Base-by-base conservation (phyloP, 2,888 invertebrate genomes). In the Fragum sueziense region DNA sequence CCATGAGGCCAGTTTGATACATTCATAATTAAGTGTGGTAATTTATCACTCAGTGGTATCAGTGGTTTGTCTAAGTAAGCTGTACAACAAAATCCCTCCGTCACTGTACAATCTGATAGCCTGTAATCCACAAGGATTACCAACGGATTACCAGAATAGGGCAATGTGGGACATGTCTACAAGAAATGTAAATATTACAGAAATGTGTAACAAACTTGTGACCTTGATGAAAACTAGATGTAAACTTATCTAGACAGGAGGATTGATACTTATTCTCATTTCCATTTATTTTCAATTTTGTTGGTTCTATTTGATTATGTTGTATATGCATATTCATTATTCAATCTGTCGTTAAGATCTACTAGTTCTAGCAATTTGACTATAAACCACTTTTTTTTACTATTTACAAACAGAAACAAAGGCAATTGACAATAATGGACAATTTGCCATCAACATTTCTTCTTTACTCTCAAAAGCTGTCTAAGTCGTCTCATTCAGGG, bases 31-130 rank as follows among this genome's bases (percentile, higher is more conserved):
- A 41, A 41, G 41, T 65, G 51, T 34, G 25, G 54, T 20, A 69
- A 69, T 70, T 70, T 70, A 70, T 70, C 52, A 70, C 22, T 22
- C 27, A 22, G 34, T 25, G 22, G 22, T 70, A 70, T 70, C 70
- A 54, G 14, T 34, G 54, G 17, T 34, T 22, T 17, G 70, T 25
- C 54, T 54, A 70, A 70, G 54, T 70, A 57, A 70, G 34, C 57
- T 57, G 54, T 54, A 52, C 1, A n/a, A 34, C 54, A 54, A 70
- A n/a, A 70, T 70, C 70, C 70, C 54, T 9, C 70, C 22, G 52
- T 41, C 52, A n/a, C 70, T 54, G 34, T 27, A 7, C 70, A 70
- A 54, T 54, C 29, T 31, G 33, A 33, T 33, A n/a, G n/a, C 34
- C 34, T 22, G 9, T 54, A 70, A 70, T 70, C 70, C 70, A 17